Evolutionary conservation across 1,140 invertebrate species (phyloP).

Genomic region (Batillaria attramentaria): DNA sequence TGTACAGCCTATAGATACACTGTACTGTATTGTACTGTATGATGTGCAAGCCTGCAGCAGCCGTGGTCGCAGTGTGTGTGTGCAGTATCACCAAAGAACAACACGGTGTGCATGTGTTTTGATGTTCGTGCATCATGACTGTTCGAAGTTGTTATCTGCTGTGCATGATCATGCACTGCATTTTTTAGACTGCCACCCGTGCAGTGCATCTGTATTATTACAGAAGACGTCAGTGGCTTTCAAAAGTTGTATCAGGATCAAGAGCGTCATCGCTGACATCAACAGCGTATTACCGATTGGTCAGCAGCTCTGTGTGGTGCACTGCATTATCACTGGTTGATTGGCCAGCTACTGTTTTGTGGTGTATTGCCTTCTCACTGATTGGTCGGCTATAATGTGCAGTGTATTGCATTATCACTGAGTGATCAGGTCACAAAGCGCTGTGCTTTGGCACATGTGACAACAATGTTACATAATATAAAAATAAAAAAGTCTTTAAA

Average conservation of each 20-base stretch:
- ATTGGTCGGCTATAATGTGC: neutral
- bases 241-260: too few relatives aligned
- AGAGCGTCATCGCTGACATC: too few relatives aligned
- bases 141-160: neutral
- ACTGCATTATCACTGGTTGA: neutral
- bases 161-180: neutral
- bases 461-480: conserved; percentile 2
- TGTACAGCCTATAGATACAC: neutral
- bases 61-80: neutral
- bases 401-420: too few relatives aligned
- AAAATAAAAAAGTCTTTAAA: conserved; percentile 6
- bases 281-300: neutral
- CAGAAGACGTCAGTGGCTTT: neutral
- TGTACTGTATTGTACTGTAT: neutral
- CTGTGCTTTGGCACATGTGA: conserved; percentile 10
- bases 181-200: neutral
- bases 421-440: too few relatives aligned
- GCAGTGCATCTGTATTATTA: neutral
- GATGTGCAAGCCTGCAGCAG: neutral
- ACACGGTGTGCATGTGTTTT: neutral
- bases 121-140: neutral
- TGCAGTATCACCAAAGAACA: neutral
- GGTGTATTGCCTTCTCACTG: neutral
- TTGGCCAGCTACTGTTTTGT: neutral
- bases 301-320: neutral